These are phyloP conservation scores for Vicugna pacos DNA, from an alignment of 2,113 vertebrate genomes.

Conservation along the genomic window DNA sequence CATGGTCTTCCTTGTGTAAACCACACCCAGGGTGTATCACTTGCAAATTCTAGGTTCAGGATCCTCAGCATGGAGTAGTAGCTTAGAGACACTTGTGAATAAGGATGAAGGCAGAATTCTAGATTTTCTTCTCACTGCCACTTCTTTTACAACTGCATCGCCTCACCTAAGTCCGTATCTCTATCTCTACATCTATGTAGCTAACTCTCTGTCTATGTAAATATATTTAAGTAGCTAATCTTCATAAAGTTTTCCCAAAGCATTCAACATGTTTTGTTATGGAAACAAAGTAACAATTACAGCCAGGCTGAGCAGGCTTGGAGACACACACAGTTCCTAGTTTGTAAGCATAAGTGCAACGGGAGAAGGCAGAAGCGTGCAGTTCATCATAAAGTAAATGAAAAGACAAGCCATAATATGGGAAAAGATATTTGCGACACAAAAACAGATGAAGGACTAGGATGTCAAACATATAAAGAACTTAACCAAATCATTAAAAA, in stretches of 20 bases:
- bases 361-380: background rate
- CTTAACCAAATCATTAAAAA: background rate
- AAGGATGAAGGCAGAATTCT: background rate
- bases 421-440: background rate
- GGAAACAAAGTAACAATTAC: background rate
- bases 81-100: background rate
- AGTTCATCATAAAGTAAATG: background rate
- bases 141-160: background rate
- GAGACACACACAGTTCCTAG: background rate
- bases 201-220: background rate
- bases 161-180: background rate
- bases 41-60: background rate
- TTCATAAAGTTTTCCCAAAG: background rate
- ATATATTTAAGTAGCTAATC: background rate
- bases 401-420: background rate
- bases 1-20: background rate
- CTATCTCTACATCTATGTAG: background rate
- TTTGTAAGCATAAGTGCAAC: background rate
- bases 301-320: background rate
- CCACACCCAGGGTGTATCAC: background rate
- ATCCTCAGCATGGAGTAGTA: background rate
- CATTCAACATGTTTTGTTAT: background rate
- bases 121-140: background rate
- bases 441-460: background rate
- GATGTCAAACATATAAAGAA: background rate